Base-by-base conservation (phyloP, 2,888 invertebrate genomes). In the Leptogaster cylindrica region DNA sequence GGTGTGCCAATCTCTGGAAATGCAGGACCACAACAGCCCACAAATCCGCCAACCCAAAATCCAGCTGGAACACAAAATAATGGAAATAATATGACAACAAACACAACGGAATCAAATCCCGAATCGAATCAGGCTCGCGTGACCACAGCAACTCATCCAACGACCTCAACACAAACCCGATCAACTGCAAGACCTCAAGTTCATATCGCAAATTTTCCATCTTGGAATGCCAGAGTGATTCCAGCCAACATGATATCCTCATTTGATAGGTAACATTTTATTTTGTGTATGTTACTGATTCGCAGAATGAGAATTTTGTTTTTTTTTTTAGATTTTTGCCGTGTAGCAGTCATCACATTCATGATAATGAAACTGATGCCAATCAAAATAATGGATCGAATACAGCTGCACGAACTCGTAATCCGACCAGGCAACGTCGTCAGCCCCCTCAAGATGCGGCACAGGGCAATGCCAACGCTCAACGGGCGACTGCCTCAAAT, bases 331-430 rank as follows among this genome's bases (percentile, higher is more conserved):
- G 81, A 28, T 89, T 88, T 75, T 80, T 91, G 72, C 88, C 88
- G 1, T 91, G 90, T 75, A 88, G 87, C 76, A 89, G 89, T 33
- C 88, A 89, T 77, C 89, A 89, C 74, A 82, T 89, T 58, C 83
- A 83, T 0, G 82, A 81, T 14, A 73, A 74, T 2, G 78, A 77
- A 14, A 27, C 27, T 1, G 66, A 48, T 39, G 71, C 70, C 7
- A 51, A 46, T 39, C 61, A 28, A 12, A 31, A n/a, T n/a, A 39
- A 31, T 50, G n/a, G 12, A 25, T 1, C 27, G 3, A 36, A 31
- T 31, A n/a, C n/a, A 12, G 4, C 18, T n/a, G 2, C 39, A 25
- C 20, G 51, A 16, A 10, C 66, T 16, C 50, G 70, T 12, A 23
- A 50, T 33, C 67, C 61, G n/a, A 28, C 36, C 7, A 28, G 65